Evolutionary conservation across 2,113 vertebrate genomes (phyloP).

Genomic region (Brachyistius frenatus): DNA sequence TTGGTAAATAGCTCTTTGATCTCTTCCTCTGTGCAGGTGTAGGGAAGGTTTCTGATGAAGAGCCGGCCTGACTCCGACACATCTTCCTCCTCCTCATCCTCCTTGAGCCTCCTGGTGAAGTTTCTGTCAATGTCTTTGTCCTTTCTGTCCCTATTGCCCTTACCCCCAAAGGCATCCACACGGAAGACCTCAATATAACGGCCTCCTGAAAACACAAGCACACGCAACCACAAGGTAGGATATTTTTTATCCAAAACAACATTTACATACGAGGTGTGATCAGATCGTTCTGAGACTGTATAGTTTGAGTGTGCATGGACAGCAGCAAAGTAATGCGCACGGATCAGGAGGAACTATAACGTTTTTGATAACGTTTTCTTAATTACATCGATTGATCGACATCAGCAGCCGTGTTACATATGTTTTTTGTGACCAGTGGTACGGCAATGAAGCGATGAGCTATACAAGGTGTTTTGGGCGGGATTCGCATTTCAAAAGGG

Average conservation of each 20-base stretch:
- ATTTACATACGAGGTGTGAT: too few species aligned
- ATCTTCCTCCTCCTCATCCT: conserved; percentile 93
- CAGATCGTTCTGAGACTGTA: too few species aligned
- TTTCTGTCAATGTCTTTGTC: conserved; percentile 70
- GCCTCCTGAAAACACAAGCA: conserved; percentile 83
- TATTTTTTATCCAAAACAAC: neutral
- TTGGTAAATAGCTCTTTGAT: conserved; percentile 89
- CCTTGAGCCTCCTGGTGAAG: conserved; percentile 85
- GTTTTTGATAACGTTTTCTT: too few species aligned
- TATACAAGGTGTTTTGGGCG: too few species aligned
- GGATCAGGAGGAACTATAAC: too few species aligned
- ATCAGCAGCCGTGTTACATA: too few species aligned
- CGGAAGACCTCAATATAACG: conserved; percentile 91
- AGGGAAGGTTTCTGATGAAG: conserved; percentile 95
- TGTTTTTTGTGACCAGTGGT: too few species aligned
- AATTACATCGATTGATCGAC: too few species aligned
- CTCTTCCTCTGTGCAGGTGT: conserved; percentile 93
- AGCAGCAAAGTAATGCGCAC: too few species aligned
- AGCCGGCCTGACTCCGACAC: conserved; percentile 93
- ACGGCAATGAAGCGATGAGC: too few species aligned
- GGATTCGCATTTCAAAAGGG: too few species aligned
- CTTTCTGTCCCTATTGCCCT: conserved; percentile 60
- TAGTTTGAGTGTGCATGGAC: too few species aligned
- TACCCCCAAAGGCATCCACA: conserved; percentile 53
- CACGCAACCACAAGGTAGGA: neutral